phyloP scores from a whole-genome alignment of 2,113 vertebrate species.

The Brachypodius melanocephalos region DNA sequence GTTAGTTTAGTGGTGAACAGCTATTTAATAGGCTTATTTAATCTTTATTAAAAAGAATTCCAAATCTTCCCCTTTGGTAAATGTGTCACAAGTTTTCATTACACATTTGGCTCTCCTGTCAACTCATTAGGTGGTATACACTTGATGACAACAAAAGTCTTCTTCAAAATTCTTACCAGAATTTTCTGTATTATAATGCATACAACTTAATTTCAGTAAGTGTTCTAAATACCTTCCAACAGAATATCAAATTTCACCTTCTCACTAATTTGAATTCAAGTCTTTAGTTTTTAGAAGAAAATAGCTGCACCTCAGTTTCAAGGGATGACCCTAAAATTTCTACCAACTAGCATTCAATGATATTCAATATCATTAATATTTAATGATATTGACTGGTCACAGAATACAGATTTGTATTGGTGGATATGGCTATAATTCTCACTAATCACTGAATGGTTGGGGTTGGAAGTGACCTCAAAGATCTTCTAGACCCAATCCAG shows the following conservation, averaged over 20 bases:
- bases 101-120: not conserved
- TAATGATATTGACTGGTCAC: not conserved
- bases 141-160: not conserved
- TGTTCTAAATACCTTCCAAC: not conserved
- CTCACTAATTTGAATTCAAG: not conserved
- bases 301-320: not conserved
- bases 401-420: not conserved
- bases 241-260: not conserved
- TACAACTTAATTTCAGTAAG: not conserved
- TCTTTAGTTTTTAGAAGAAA: not conserved
- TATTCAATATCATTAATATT: not conserved
- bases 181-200: not conserved
- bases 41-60: not conserved
- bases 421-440: not conserved
- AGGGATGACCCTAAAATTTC: not conserved
- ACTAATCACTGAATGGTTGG: not conserved
- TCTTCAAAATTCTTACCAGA: not conserved
- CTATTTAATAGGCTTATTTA: not conserved
- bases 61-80: not conserved
- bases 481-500: not conserved
- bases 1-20: not conserved
- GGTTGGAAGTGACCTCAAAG: not conserved
- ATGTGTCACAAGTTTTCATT: not conserved
- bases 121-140: not conserved
- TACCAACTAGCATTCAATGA: not conserved